Evolutionary conservation across 2,888 invertebrate genomes (phyloP).

Genomic region (Drosophila bunnanda): DNA sequence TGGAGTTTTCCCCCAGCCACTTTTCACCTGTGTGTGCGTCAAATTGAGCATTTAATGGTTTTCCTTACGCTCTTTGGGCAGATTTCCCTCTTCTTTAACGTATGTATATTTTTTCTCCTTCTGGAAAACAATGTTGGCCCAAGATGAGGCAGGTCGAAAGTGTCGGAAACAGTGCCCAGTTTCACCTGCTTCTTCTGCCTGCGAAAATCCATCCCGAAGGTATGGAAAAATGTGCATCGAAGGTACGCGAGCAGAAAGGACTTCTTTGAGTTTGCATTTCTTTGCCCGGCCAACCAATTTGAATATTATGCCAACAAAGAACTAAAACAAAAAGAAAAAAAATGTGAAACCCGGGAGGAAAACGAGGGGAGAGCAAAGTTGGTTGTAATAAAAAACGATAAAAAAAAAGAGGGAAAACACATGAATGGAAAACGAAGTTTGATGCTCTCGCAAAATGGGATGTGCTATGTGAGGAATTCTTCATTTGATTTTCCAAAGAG

Average conservation of each 20-base stretch:
- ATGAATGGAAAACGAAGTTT: conserved; percentile 1
- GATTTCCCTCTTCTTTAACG: conserved; percentile 39
- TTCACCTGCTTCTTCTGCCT: neutral
- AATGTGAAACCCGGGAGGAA: neutral
- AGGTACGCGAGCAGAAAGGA: conserved; percentile 27
- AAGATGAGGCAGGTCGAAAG: conserved; percentile 17
- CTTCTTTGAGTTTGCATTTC: conserved; percentile 76
- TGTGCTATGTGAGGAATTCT: neutral
- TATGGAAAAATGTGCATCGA: conserved; percentile 29
- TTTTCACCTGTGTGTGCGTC: conserved; percentile 20
- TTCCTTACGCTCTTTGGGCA: conserved; percentile 55
- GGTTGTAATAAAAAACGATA: neutral
- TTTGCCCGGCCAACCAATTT: conserved; percentile 67
- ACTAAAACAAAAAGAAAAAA: conserved; percentile 11
- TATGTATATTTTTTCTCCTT: conserved; percentile 13
- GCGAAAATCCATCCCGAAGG: conserved; percentile 10
- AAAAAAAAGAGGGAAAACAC: neutral
- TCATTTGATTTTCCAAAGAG: neutral
- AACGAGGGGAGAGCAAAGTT: neutral
- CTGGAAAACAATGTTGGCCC: conserved; percentile 32
- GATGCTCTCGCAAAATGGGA: conserved; percentile 14
- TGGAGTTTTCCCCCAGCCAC: neutral
- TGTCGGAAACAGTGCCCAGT: conserved; percentile 28
- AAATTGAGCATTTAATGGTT: conserved; percentile 66
- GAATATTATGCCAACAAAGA: conserved; percentile 47